Evolutionary conservation across 1,140 invertebrate genomes (phyloP).

Genomic region (Halesus radiatus): DNA sequence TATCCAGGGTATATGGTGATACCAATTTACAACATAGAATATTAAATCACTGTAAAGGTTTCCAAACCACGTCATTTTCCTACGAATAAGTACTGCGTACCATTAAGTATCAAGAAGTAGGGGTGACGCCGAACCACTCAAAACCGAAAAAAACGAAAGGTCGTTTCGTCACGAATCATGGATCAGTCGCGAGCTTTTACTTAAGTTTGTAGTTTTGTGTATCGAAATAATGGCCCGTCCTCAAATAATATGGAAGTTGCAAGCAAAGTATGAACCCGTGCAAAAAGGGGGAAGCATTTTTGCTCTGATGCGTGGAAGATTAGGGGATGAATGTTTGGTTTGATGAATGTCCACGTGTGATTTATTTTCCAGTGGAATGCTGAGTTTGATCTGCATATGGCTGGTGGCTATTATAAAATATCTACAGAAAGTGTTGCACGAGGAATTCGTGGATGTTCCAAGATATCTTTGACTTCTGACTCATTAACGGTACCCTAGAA

Average conservation of each 20-base stretch:
- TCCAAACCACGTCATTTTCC: no score
- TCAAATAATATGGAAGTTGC: background rate
- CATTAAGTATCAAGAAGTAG: background rate
- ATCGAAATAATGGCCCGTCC: slow-evolving; percentile 11
- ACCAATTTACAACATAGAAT: no score
- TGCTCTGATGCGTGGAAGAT: no score
- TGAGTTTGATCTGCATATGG: background rate
- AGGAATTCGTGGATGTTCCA: no score
- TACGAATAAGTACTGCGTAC: no score
- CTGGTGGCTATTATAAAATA: background rate
- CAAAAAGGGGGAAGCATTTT: background rate
- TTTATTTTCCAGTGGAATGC: background rate
- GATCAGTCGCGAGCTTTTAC: slow-evolving; percentile 20
- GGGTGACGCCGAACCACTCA: background rate
- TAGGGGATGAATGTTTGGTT: background rate
- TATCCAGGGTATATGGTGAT: no score
- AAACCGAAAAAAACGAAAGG: background rate
- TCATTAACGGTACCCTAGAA: no score
- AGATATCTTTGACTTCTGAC: no score
- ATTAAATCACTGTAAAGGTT: no score
- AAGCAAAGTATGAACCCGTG: background rate
- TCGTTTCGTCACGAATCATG: slow-evolving; percentile 17
- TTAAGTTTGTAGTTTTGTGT: background rate
- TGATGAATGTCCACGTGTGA: background rate
- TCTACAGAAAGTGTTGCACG: no score